Evolutionary conservation across 2,888 invertebrate genomes (phyloP), one percentile per base, ranked within the genome.

Genomic region (Agrotis exclamationis): DNA sequence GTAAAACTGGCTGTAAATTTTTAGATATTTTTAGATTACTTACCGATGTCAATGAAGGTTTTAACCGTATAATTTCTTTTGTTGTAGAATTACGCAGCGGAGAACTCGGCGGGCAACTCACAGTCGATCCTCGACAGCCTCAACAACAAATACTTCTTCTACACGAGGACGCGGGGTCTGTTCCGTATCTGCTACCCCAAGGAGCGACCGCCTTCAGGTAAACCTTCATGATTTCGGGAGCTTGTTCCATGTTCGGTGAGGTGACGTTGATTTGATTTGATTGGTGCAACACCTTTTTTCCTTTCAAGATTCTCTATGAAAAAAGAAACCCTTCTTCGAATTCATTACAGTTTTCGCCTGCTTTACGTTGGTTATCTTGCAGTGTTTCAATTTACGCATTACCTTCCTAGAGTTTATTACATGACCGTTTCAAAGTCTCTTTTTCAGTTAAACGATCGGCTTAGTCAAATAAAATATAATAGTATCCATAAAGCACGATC

Each of bases 181-280:
- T 99, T 99, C 97, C 97, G 99, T 93, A 98, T 98, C 93, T 99
- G 99, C 93, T 99, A 99, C 95, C 99, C 99, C 51, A 99, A 99
- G 93, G 98, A 98, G 88, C 97, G 98, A 78, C 99, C 99, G 76
- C 98, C 98, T 60, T 97, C 97, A 92, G 98, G 98, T 98, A 96
- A 96, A 1, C 93, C 80, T 65, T 53, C 0, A 47, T 13, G 18
- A 51, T 62, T 50, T 22, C 39, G 2, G 5, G 5, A 39, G 39
- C 9, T 33, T 9, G 33, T 33, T 33, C 28, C 28, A 33, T 33
- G 28, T 5, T 33, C 0, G 5, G 28, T 33, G 28, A 33, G 6
- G 28, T 1, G 3, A 33, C 28, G 24, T 24, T 24, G 24, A 24
- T 24, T 24, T 24, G 24, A 24, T 24, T 24, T 24, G 3, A 5